Base-by-base conservation (phyloP, 2,113 vertebrate species). In the Misgurnus mizolepis region DNA sequence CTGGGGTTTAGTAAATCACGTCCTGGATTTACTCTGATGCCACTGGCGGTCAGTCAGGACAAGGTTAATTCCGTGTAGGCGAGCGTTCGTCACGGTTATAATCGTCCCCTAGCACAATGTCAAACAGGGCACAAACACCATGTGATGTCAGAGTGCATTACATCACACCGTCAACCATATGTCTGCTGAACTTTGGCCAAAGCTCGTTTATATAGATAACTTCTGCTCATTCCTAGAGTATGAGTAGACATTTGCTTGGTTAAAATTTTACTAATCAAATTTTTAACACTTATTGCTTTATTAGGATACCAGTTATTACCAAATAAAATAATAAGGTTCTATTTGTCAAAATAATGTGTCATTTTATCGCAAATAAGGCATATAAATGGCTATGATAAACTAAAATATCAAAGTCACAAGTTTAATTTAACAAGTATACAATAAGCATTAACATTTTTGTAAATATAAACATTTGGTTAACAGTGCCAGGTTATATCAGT, bases 1-100 rank as follows among this genome's bases (percentile, higher is more conserved):
- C 45, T 0, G 18, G 27, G 53, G 75, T 55, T 76, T 78, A 70
- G 76, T 74, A 78, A 71, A 74, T 77, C 68, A 74, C 53, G 55
- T 80, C 22, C 67, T 47, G 43, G 58, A 78, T 77, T 85, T 74
- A 58, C 47, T 61, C 58, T 43, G 64, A 17, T 39, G 27, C 41
- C 15, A 18, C 4, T 3, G 18, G 39, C 5, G 67, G 77, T 62
- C 50, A 58, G 68, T 67, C 55, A 78, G 79, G 50, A 65, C 50
- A 66, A 60, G 22, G 18, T 69, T 79, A 70, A 84, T 5, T 61
- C 49, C 11, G 18, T 47, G 65, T 22, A 5, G 11, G 68, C 17
- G 78, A 61, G 67, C 50, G 27, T n/a, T 41, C 41, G 66, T 69
- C 27, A 34, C 27, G 1, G 27, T 79, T 78, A 78, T 43, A 49